Evolutionary conservation across 2,888 invertebrate species (phyloP), one percentile per base, ranked within the genome.

Genomic region (Eupeodes latifasciatus): DNA sequence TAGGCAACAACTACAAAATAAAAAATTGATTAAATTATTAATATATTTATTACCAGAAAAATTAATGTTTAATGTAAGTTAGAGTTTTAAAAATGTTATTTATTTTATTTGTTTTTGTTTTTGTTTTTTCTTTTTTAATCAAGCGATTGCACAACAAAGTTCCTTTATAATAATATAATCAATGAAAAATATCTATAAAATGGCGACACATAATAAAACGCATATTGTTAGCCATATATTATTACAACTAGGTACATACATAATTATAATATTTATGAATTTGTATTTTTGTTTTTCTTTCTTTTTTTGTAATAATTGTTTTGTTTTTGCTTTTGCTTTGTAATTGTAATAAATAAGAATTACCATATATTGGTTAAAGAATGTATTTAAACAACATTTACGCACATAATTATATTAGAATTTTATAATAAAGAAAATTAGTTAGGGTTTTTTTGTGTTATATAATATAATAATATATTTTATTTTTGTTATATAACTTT

Each of bases 1-100:
- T 77, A 77, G 80, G 72, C 84, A 87, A 84, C 87, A 87, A 87
- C 84, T 81, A 81, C 84, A 14, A 69, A 79, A 67, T 69, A 44
- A 62, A 79, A 82, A 80, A 80, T 66, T 44, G 79, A 62, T 72
- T 69, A 75, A 75, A 78, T 71, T 67, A 27, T 61, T 74, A 40
- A 74, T 27, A 51, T 83, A 51, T 66, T 78, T 40, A 47, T 67
- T 80, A 75, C 69, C 79, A 84, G 64, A 79, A 75, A 64, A 66
- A 49, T n/a, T 69, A 81, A 66, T 69, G 64, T 69, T 47, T 71
- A 71, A 44, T 67, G 59, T 66, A 67, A 83, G 57, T 75, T 79
- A 69, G 72, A 79, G 51, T 69, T 72, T 34, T 27, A 27, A 78
- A 40, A 83, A 72, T 69, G 34, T 53, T 55, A 67, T 72, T 66